phyloP scores from a whole-genome alignment of 2,888 invertebrate genomes.

The Tenthredo livida region DNA sequence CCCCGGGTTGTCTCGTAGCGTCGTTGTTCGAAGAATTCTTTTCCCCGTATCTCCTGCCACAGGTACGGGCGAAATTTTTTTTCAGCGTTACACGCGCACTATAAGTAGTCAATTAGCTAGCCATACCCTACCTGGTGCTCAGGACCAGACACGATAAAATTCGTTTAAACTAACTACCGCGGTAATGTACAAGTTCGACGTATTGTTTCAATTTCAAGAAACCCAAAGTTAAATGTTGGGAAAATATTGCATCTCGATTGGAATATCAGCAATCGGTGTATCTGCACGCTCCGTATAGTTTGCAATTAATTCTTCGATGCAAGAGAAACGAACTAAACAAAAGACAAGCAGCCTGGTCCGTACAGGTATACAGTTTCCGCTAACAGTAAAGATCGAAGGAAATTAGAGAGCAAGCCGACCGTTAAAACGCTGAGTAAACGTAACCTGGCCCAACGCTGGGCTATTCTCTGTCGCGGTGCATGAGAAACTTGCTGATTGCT shows the following conservation, averaged over 20 bases:
- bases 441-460: slow-evolving; percentile 11
- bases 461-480: slow-evolving; percentile 50
- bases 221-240: too few relatives aligned
- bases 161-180: not conserved
- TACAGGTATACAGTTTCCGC: slow-evolving; percentile 3
- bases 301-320: slow-evolving; percentile 17
- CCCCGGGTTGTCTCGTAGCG: slow-evolving; percentile 27
- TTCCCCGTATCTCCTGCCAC: not conserved
- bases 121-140: not conserved
- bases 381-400: slow-evolving; percentile 42
- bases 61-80: slow-evolving; percentile 5
- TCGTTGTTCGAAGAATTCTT: slow-evolving; percentile 7
- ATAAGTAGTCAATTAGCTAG: slow-evolving; percentile 42
- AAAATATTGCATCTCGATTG: not conserved
- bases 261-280: not conserved
- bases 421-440: slow-evolving; percentile 51
- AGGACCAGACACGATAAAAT: not conserved
- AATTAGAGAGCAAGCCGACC: slow-evolving; percentile 46
- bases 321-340: slow-evolving; percentile 20
- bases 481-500: slow-evolving; percentile 53
- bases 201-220: not conserved
- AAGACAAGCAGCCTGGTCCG: not conserved
- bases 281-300: not conserved
- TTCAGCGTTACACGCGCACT: not conserved
- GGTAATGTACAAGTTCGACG: not conserved